phyloP scores from a whole-genome alignment of 2,888 invertebrate genomes.

The Magallana nippona region DNA sequence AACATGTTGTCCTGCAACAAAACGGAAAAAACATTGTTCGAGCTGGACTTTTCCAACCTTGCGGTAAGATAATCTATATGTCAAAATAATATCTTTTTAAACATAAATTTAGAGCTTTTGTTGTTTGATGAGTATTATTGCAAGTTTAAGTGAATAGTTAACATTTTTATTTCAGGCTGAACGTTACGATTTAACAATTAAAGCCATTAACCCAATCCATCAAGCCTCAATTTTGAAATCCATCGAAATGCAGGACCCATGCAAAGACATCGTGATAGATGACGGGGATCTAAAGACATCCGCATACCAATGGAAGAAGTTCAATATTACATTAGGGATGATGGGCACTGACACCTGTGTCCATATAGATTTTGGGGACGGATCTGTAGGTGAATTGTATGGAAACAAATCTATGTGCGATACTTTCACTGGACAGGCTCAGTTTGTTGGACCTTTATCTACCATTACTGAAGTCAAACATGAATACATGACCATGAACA shows the following conservation, averaged over 20 bases:
- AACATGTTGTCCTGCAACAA: constrained; percentile 54
- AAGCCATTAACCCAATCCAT: constrained; percentile 58
- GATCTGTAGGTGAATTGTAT: constrained; percentile 49
- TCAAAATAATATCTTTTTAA: too few relatives aligned
- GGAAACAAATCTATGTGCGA: constrained; percentile 55
- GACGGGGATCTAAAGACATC: constrained; percentile 50
- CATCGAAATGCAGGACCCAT: constrained; percentile 48
- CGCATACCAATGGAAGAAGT: constrained; percentile 56
- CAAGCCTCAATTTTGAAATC: constrained; percentile 31
- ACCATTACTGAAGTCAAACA: constrained; percentile 37
- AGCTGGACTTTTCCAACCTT: constrained; percentile 41
- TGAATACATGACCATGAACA: constrained; percentile 43
- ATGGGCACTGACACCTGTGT: constrained; percentile 68
- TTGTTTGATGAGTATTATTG: too few relatives aligned
- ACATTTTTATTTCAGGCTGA: constrained; percentile 53
- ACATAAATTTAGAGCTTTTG: too few relatives aligned
- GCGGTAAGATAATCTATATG: background rate
- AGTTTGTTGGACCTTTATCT: background rate
- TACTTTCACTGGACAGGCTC: constrained; percentile 13
- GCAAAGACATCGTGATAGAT: constrained; percentile 52
- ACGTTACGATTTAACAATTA: constrained; percentile 55
- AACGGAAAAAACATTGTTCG: constrained; percentile 52
- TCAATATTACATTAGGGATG: constrained; percentile 60
- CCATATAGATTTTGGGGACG: constrained; percentile 67
- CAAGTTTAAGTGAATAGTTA: background rate